Percentiles rank a stretch among this genome's conserved stretches.
Conservation (phyloP, 2,888 invertebrate species). For the Hyposoter dolosus region DNA sequence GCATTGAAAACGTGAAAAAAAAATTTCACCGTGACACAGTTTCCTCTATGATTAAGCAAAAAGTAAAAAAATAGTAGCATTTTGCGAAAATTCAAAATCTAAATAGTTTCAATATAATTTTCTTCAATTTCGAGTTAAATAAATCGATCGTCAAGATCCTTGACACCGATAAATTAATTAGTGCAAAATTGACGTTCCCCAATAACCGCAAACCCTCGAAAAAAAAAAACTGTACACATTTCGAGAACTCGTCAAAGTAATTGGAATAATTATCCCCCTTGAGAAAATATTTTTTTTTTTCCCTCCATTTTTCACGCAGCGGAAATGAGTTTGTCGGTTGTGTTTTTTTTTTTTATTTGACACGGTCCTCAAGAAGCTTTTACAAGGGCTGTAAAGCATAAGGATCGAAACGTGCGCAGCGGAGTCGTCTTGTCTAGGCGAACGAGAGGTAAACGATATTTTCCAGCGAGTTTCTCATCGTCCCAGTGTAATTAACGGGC, state of each 20-base stretch:
- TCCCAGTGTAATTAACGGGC: slow-evolving; percentile 63
- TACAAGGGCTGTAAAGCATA: slow-evolving; percentile 45
- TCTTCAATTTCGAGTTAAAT: neutral
- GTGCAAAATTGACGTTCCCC: neutral
- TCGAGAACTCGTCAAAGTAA: neutral
- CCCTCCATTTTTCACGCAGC: slow-evolving; percentile 7
- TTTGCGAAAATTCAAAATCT: too few species aligned
- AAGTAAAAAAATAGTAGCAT: too few species aligned
- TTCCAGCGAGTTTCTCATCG: slow-evolving; percentile 50
- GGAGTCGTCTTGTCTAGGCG: slow-evolving; percentile 14
- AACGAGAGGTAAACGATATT: slow-evolving; percentile 53
- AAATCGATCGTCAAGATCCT: neutral
- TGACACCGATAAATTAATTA: slow-evolving; percentile 10
- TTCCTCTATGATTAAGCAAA: too few species aligned
- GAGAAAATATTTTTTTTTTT: neutral
- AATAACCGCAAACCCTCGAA: neutral
- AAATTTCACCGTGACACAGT: too few species aligned
- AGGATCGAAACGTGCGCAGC: slow-evolving; percentile 25
- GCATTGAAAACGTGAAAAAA: too few species aligned
- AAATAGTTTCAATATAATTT: too few species aligned
- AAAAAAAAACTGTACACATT: neutral
- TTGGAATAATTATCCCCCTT: neutral
- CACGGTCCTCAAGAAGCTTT: slow-evolving; percentile 25
- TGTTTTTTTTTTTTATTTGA: slow-evolving; percentile 2
- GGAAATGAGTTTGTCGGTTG: neutral